These are phyloP conservation scores for Seladonia tumulorum DNA, from an alignment of 2,888 invertebrate genomes.

Conservation along the genomic window DNA sequence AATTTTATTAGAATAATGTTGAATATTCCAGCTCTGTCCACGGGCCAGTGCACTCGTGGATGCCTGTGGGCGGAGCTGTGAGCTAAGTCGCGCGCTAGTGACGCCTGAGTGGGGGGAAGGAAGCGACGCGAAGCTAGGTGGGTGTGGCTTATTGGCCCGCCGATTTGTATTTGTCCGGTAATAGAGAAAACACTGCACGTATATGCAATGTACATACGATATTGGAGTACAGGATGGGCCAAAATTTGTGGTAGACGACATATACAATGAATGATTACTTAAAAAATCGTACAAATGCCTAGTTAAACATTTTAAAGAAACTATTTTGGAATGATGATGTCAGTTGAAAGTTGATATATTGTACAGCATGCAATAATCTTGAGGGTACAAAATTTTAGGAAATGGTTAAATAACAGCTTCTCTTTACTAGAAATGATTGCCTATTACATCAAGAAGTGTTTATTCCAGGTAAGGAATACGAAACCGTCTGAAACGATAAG, in stretches of 20 bases:
- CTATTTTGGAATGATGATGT: no score
- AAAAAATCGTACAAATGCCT: no score
- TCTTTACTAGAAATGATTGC: background rate
- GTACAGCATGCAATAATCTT: background rate
- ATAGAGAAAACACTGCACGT: background rate
- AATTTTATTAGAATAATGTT: background rate
- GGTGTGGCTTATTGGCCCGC: background rate
- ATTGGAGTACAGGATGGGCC: background rate
- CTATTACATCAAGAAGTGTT: background rate
- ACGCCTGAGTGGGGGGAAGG: background rate
- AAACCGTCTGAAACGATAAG: background rate
- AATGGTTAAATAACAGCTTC: background rate
- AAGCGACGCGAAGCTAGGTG: background rate
- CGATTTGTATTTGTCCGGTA: background rate
- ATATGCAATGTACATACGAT: background rate
- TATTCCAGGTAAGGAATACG: background rate
- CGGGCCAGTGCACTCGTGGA: background rate
- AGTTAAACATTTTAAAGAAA: no score
- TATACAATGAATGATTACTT: no score
- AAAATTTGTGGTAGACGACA: background rate
- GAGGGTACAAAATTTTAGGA: background rate
- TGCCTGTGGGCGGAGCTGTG: background rate
- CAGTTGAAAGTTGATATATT: no score
- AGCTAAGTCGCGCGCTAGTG: background rate
- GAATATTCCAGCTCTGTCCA: no score